Conservation (phyloP, 2,113 vertebrate species). For the Sylvilagus bachmani region DNA sequence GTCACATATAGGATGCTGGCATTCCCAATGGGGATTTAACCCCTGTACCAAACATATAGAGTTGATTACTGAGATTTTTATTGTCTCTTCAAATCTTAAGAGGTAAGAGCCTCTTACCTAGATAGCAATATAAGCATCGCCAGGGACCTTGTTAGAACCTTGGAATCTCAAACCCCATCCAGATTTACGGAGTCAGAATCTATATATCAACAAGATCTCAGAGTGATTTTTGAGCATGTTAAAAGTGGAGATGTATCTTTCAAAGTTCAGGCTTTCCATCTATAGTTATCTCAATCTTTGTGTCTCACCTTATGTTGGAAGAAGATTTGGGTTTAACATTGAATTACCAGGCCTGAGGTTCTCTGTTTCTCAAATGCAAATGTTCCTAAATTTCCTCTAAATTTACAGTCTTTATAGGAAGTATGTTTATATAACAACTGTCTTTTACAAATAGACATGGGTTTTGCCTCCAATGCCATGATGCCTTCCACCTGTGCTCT, state of each 20-base stretch:
- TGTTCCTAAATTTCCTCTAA: neutral
- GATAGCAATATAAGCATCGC: neutral
- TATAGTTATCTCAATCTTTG: neutral
- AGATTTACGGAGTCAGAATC: neutral
- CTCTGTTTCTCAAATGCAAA: neutral
- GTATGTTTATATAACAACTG: neutral
- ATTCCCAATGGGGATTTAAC: too few relatives aligned
- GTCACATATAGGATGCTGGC: too few relatives aligned
- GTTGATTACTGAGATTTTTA: neutral
- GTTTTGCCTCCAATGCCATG: neutral
- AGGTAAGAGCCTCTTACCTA: neutral
- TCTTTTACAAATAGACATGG: neutral
- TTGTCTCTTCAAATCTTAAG: neutral
- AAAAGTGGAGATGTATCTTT: neutral
- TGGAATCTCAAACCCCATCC: neutral
- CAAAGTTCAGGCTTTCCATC: neutral
- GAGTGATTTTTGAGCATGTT: neutral
- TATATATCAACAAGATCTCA: neutral
- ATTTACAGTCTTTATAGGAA: neutral
- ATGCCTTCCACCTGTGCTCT: too few relatives aligned
- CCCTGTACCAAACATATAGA: too few relatives aligned
- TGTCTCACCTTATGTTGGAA: neutral
- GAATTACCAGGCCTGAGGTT: neutral
- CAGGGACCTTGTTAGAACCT: neutral
- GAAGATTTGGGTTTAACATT: neutral